phyloP scores from a whole-genome alignment of 2,888 invertebrate genomes.

The Heliconius erato region DNA sequence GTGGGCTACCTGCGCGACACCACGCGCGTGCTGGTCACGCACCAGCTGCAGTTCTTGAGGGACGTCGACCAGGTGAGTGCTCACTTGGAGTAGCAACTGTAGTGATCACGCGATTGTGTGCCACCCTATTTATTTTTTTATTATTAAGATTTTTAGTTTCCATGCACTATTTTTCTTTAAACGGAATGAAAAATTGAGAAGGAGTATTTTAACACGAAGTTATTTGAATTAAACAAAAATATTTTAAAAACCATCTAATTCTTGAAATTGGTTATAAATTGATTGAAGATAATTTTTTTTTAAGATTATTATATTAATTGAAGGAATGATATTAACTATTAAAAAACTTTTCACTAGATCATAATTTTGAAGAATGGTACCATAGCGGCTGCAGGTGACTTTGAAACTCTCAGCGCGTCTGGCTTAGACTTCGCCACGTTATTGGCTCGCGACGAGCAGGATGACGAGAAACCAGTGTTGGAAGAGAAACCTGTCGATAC shows the following conservation, averaged over 20 bases:
- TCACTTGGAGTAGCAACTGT: too few species aligned
- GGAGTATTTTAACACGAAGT: neutral
- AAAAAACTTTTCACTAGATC: constrained; percentile 69
- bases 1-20: constrained; percentile 88
- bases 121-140: too few species aligned
- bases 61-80: constrained; percentile 81
- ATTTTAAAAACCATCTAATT: too few species aligned
- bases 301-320: neutral
- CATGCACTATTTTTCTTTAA: too few species aligned
- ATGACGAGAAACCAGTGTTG: constrained; percentile 66
- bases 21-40: constrained; percentile 91
- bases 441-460: constrained; percentile 84
- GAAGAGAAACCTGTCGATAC: constrained; percentile 60
- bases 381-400: constrained; percentile 88
- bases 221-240: too few species aligned
- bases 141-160: too few species aligned
- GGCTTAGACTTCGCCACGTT: constrained; percentile 92
- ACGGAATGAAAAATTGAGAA: too few species aligned
- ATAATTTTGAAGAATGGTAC: constrained; percentile 86
- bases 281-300: neutral
- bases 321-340: neutral
- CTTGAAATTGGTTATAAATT: too few species aligned
- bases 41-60: constrained; percentile 89
- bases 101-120: too few species aligned
- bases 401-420: constrained; percentile 89